A percentile compares a stretch with the other conserved stretches of the same genome.
Evolutionary conservation across 2,113 vertebrate species (phyloP).

Genomic region (Eptesicus fuscus): DNA sequence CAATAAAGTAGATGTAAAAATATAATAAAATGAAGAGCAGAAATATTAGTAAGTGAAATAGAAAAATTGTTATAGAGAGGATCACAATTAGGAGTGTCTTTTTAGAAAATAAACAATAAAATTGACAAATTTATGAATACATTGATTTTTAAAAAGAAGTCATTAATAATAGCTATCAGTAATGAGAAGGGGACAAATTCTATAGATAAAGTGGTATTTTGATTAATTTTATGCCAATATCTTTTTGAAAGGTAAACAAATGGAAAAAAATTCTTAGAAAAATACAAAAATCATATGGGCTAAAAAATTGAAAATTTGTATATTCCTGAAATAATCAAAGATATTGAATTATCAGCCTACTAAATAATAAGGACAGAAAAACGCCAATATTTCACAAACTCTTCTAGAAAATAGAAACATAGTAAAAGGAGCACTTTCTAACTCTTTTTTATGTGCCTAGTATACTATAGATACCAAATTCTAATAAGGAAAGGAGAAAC

Average conservation of each 20-base stretch:
- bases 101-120: constrained; percentile 4
- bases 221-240: neutral
- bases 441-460: neutral
- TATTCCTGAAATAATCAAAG: neutral
- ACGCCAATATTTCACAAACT: neutral
- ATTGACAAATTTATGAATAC: neutral
- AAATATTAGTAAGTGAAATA: neutral
- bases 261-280: neutral
- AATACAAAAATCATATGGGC: neutral
- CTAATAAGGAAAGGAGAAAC: neutral
- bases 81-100: neutral
- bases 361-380: neutral
- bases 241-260: neutral
- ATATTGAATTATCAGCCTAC: neutral
- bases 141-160: neutral
- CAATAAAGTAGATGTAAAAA: neutral
- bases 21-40: neutral
- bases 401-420: neutral
- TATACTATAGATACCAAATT: neutral
- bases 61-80: neutral
- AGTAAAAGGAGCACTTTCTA: neutral
- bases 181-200: neutral
- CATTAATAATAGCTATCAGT: neutral
- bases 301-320: neutral
- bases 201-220: neutral